These are phyloP conservation scores for Hyperopisus bebe DNA, from an alignment of 2,113 vertebrate genomes.

Conservation along the genomic window DNA sequence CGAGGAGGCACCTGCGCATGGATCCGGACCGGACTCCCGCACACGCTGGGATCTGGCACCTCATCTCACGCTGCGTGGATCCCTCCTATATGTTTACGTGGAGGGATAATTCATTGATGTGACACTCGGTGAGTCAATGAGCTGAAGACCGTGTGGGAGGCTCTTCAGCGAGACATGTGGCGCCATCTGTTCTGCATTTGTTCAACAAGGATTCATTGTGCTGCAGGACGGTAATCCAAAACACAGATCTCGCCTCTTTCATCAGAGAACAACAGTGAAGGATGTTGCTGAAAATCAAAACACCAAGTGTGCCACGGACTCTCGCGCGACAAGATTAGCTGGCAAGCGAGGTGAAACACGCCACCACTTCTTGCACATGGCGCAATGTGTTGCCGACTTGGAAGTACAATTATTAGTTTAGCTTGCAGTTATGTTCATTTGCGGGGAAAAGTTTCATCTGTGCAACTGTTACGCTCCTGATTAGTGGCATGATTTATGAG, in stretches of 20 bases:
- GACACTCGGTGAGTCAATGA: slow-evolving; percentile 46
- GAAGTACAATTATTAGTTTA: slow-evolving; percentile 12
- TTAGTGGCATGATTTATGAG: neutral
- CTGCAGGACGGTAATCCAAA: slow-evolving; percentile 34
- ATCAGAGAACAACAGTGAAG: slow-evolving; percentile 13
- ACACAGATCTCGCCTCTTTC: slow-evolving; percentile 28
- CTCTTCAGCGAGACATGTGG: slow-evolving; percentile 37
- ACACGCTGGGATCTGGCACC: neutral
- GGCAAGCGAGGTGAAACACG: slow-evolving; percentile 11
- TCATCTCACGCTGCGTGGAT: neutral
- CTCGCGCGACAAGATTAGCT: slow-evolving; percentile 15
- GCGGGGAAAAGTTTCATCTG: neutral
- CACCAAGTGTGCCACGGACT: slow-evolving; percentile 3
- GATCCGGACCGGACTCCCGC: neutral
- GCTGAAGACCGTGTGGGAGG: slow-evolving; percentile 37
- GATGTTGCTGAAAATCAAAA: slow-evolving; percentile 11
- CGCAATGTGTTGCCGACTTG: slow-evolving; percentile 2
- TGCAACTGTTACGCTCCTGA: neutral
- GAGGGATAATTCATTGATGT: slow-evolving; percentile 40
- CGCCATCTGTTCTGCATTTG: slow-evolving; percentile 48
- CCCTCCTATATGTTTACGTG: slow-evolving; percentile 14
- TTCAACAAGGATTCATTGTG: slow-evolving; percentile 50
- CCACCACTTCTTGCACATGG: neutral
- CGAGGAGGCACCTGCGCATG: neutral
- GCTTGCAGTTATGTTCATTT: neutral